Percentiles rank a stretch among this genome's conserved stretches.
Evolutionary conservation across 2,797 vertebrate species (phyloP).

Genomic region (Squalus acanthias): DNA sequence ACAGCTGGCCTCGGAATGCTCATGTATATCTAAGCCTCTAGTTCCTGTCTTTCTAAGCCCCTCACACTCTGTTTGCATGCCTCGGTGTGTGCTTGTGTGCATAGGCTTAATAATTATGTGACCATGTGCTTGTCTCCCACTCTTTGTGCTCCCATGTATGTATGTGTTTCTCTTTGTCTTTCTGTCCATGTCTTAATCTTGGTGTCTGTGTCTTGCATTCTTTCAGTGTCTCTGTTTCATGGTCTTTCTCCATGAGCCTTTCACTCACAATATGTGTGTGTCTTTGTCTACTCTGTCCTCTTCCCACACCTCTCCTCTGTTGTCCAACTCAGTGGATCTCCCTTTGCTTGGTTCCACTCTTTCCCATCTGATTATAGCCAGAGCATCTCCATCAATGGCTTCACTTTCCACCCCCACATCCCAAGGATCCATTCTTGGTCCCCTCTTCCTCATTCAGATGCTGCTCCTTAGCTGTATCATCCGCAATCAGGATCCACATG

Average conservation of each 20-base stretch:
- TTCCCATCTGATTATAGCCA: not conserved
- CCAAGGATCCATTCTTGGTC: not conserved
- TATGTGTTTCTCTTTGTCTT: not conserved
- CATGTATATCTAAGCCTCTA: not conserved
- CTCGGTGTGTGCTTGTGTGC: not conserved
- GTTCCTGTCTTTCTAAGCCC: not conserved
- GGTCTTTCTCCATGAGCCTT: not conserved
- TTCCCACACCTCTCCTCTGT: not conserved
- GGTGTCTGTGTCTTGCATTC: not conserved
- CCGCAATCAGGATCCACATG: not conserved
- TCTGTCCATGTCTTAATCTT: not conserved
- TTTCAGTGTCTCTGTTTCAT: not conserved
- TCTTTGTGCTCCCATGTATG: not conserved
- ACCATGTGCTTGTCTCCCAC: not conserved
- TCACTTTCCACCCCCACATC: not conserved
- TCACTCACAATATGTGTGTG: not conserved
- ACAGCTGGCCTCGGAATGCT: not conserved
- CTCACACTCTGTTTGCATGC: not conserved
- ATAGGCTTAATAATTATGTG: not conserved
- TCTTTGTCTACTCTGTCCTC: not conserved
- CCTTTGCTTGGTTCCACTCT: not conserved
- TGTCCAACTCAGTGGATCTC: not conserved
- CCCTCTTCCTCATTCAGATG: not conserved
- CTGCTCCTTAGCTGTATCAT: not conserved
- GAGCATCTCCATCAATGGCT: not conserved